phyloP scores from a whole-genome alignment of 2,797 vertebrate species.

The Otolemur crassicaudatus region DNA sequence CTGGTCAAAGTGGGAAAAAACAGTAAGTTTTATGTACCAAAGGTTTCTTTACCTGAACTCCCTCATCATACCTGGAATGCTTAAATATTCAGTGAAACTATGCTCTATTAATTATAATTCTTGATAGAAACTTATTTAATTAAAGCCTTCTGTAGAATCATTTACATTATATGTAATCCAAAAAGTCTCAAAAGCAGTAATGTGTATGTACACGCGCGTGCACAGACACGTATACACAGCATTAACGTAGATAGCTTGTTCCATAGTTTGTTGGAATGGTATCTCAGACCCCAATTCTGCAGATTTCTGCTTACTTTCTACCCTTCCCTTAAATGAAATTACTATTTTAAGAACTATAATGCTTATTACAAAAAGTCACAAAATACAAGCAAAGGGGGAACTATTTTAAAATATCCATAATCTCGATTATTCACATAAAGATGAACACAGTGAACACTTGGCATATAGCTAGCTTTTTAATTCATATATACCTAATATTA shows the following conservation, averaged over 20 bases:
- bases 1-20: constrained; percentile 51
- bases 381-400: constrained; percentile 27
- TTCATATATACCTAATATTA: not conserved
- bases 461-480: not conserved
- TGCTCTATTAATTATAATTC: constrained; percentile 26
- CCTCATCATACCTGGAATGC: not conserved
- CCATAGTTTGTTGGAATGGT: not conserved
- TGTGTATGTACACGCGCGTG: not conserved
- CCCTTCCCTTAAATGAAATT: constrained; percentile 6
- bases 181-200: not conserved
- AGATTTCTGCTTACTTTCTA: not conserved
- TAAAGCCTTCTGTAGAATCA: not conserved
- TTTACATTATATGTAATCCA: not conserved
- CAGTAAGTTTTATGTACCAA: not conserved
- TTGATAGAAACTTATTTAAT: constrained; percentile 9
- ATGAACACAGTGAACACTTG: not conserved
- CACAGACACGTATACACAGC: not conserved
- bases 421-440: not conserved
- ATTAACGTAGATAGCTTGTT: not conserved
- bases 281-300: not conserved
- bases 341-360: constrained; percentile 44
- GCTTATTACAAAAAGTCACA: constrained; percentile 7
- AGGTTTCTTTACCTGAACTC: constrained; percentile 41
- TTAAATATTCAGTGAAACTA: not conserved
- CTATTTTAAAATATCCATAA: not conserved